Evolutionary conservation across 2,797 vertebrate genomes (phyloP).

Genomic region (Sebastes minor): DNA sequence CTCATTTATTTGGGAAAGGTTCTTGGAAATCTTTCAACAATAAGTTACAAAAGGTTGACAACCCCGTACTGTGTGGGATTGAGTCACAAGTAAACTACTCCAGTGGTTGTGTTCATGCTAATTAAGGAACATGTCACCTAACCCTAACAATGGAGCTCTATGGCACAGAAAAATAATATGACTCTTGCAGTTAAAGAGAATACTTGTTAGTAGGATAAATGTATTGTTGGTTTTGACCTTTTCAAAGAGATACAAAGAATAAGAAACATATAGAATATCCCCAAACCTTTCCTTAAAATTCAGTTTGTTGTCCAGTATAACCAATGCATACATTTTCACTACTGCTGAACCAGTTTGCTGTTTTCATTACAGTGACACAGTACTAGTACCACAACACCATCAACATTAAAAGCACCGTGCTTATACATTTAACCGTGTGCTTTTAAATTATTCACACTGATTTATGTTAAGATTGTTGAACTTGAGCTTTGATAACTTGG

Average conservation of each 20-base stretch:
- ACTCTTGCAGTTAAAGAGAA: background rate
- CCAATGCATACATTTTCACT: too few relatives aligned
- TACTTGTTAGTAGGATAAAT: too few relatives aligned
- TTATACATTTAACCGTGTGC: background rate
- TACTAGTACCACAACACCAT: background rate
- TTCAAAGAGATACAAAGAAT: too few relatives aligned
- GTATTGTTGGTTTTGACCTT: too few relatives aligned
- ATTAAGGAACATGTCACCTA: background rate
- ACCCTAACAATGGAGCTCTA: background rate
- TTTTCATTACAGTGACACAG: background rate
- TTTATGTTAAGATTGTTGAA: background rate
- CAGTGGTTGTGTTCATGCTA: background rate
- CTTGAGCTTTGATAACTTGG: background rate
- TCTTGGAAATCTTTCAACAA: too few relatives aligned
- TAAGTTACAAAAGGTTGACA: too few relatives aligned
- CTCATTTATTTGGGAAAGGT: too few relatives aligned
- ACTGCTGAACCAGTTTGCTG: background rate
- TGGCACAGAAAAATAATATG: background rate
- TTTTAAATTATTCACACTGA: background rate
- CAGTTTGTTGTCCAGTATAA: too few relatives aligned
- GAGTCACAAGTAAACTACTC: background rate
- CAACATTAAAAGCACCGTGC: background rate
- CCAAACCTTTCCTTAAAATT: too few relatives aligned
- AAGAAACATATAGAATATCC: too few relatives aligned
- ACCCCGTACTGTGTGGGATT: background rate